Base-by-base conservation (phyloP, 2,113 vertebrate species). In the Gymnorhina tibicen region DNA sequence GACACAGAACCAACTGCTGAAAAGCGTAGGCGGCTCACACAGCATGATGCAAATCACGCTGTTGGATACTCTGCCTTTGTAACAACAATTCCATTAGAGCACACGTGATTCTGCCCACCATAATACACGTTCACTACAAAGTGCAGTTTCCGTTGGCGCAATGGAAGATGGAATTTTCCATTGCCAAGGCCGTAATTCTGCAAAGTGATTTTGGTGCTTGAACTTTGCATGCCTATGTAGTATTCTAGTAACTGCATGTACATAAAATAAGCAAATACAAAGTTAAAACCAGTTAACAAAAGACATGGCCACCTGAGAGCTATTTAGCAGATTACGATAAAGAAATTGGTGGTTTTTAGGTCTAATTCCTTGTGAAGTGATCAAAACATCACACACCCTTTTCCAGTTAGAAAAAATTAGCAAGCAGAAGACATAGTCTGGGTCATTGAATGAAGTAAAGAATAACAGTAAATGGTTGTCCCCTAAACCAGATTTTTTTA, bases 21-120 rank as follows among this genome's bases (percentile, higher is more conserved):
- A 95, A 96, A 96, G 89, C 80, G 96, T 97, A 94, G 97, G 97
- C 60, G 18, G 93, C 91, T 93, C 88, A 55, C 95, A 81, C 97
- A 97, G 97, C 94, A 28, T 92, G 96, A 94, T 83, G 80, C 85
- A 91, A 97, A 89, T 96, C 94, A 94, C 91, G 13, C 86, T 55
- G 91, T 70, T 85, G 92, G 95, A 87, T 74, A 44, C 50, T 76
- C 86, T 75, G 87, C 88, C 91, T 93, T 86, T 81, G 94, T 63
- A 92, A 96, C 88, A 94, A 93, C 67, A 86, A 50, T 93, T 89
- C 90, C 96, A 93, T 93, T 82, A 66, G 50, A 56, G 89, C 72
- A 86, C 83, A 62, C 3, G 72, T 88, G 94, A 95, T 83, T 69
- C 52, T 56, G 91, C 84, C 73, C 91, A 93, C 94, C 91, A 82